Evolutionary conservation across 2,797 vertebrate genomes (phyloP).

Genomic region (Trachurus trachurus): DNA sequence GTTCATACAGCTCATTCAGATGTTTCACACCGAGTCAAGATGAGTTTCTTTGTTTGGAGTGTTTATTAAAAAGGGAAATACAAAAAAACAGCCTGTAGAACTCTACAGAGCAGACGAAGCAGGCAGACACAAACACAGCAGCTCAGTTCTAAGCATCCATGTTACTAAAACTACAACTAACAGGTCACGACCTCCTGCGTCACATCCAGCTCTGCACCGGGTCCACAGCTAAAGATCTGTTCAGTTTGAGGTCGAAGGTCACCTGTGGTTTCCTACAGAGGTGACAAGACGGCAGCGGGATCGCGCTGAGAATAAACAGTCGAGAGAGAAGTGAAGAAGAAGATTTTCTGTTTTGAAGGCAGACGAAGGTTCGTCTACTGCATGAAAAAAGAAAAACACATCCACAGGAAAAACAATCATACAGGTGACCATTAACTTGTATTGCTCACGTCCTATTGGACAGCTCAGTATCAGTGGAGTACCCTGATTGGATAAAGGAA

Average conservation of each 20-base stretch:
- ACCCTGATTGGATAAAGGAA: slow-evolving; percentile 63
- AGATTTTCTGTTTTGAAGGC: background rate
- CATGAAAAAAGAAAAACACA: slow-evolving; percentile 14
- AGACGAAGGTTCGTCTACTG: slow-evolving; percentile 12
- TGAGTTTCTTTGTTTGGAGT: slow-evolving; percentile 42
- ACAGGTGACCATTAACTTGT: slow-evolving; percentile 10
- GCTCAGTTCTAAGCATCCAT: slow-evolving; percentile 57
- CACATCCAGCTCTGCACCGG: slow-evolving; percentile 31
- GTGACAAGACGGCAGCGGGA: background rate
- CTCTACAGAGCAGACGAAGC: slow-evolving; percentile 65
- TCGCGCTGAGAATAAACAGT: background rate
- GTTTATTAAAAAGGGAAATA: slow-evolving; percentile 87
- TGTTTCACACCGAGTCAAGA: background rate
- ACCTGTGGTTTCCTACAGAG: slow-evolving; percentile 7
- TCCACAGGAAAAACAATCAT: slow-evolving; percentile 24
- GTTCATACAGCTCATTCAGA: background rate
- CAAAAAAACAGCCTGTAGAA: slow-evolving; percentile 75
- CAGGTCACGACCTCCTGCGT: slow-evolving; percentile 11
- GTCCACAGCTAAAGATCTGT: slow-evolving; percentile 30
- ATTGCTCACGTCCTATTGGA: slow-evolving; percentile 61
- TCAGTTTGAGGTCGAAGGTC: slow-evolving; percentile 44
- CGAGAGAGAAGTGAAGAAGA: background rate
- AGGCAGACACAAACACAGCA: slow-evolving; percentile 57
- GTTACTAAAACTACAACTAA: slow-evolving; percentile 50
- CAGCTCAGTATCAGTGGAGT: slow-evolving; percentile 34